These are phyloP conservation scores for Terrapene triunguis DNA, from an alignment of 2,113 vertebrate genomes.

Conservation along the genomic window DNA sequence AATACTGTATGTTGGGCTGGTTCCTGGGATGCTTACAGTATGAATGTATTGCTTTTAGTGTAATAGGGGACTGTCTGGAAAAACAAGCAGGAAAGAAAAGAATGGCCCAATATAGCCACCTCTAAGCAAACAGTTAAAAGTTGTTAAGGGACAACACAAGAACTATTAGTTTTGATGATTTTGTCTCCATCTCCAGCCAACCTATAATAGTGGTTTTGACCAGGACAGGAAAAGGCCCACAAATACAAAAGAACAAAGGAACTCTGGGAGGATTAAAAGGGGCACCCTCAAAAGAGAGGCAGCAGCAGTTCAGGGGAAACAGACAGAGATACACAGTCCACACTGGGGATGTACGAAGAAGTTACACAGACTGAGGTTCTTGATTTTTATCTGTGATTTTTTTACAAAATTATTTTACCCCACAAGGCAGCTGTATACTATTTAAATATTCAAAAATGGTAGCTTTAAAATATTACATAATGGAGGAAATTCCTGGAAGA, in stretches of 20 bases:
- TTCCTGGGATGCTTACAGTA: no score
- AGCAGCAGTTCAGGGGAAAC: not conserved
- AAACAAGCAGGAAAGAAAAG: not conserved
- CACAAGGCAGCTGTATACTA: no score
- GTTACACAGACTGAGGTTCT: not conserved
- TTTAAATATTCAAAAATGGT: no score
- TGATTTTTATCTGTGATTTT: no score
- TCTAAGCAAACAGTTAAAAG: not conserved
- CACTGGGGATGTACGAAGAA: rapidly evolving
- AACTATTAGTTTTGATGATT: not conserved
- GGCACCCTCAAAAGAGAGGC: no score
- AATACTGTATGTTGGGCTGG: not conserved
- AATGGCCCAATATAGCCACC: not conserved
- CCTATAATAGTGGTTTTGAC: not conserved
- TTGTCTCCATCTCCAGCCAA: not conserved
- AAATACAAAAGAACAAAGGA: not conserved
- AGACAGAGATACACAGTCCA: not conserved
- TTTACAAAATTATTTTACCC: no score
- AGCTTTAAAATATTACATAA: no score
- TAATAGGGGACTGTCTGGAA: not conserved
- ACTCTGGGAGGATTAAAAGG: not conserved
- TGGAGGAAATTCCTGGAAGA: no score
- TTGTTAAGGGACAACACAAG: not conserved
- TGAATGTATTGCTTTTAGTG: no score
- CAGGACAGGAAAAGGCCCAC: not conserved